A percentile compares a stretch with the other conserved stretches of the same genome.
Evolutionary conservation across 92 coral and sea anemone species (phyloP).

Genomic region (Meandrina meandrites): DNA sequence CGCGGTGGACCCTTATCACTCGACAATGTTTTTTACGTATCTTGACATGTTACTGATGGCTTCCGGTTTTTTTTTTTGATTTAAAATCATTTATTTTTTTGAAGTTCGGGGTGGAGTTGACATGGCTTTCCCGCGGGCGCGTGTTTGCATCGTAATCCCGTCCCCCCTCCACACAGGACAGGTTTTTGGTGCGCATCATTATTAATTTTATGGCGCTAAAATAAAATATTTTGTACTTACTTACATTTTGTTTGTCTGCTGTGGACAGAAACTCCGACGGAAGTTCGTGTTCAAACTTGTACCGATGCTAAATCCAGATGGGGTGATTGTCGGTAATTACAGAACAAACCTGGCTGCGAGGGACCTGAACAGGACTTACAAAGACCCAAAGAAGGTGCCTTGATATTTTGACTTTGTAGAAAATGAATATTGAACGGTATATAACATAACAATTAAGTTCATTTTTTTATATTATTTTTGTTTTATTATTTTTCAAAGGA

Average conservation of each 20-base stretch:
- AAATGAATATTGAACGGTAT: background rate
- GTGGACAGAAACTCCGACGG: conserved; percentile 79
- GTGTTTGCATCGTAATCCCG: background rate
- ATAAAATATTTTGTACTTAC: background rate
- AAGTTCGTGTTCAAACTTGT: conserved; percentile 95
- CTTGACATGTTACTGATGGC: background rate
- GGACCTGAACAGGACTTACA: conserved; percentile 96
- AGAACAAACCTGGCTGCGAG: conserved; percentile 93
- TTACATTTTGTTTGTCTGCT: background rate
- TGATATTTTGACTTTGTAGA: background rate
- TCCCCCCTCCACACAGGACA: background rate
- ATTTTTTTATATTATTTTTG: background rate
- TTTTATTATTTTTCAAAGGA: conserved; percentile 37
- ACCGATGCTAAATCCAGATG: conserved; percentile 98
- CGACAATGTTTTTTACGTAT: background rate
- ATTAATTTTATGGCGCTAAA: background rate
- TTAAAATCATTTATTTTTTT: too few species aligned
- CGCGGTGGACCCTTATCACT: background rate
- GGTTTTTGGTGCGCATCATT: too few species aligned
- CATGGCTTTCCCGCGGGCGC: background rate
- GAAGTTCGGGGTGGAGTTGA: background rate
- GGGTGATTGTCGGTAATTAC: conserved; percentile 97
- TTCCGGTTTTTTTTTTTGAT: background rate
- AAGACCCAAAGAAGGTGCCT: conserved; percentile 85
- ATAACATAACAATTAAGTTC: background rate